Conservation (phyloP, 2,888 invertebrate species). For the Cloeon dipterum region DNA sequence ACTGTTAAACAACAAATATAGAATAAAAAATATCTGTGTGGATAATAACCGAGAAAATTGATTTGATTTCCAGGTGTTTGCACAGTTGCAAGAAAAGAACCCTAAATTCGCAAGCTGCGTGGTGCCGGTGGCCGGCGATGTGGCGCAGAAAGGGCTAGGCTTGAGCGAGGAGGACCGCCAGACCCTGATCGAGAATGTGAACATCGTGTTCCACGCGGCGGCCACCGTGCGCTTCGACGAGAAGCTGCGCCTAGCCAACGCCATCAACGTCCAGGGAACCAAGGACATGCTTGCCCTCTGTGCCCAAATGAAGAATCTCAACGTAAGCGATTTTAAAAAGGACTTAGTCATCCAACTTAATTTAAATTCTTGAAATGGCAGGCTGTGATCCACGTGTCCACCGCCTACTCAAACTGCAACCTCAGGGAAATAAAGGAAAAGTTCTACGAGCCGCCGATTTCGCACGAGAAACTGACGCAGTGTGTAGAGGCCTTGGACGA, state of each 20-base stretch:
- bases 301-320: conserved; percentile 42
- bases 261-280: conserved; percentile 58
- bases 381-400: conserved; percentile 54
- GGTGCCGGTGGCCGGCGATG: conserved; percentile 41
- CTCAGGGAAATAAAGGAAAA: conserved; percentile 34
- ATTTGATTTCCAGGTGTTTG: conserved; percentile 26
- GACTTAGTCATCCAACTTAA: not conserved
- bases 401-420: conserved; percentile 58
- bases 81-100: conserved; percentile 21
- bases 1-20: too few species aligned
- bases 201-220: conserved; percentile 62
- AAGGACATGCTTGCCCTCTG: conserved; percentile 50
- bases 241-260: conserved; percentile 46
- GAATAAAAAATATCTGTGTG: too few species aligned
- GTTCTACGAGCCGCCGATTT: conserved; percentile 32
- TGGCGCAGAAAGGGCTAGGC: conserved; percentile 37
- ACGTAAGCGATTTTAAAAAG: too few species aligned
- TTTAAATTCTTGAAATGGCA: conserved; percentile 14
- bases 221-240: conserved; percentile 84
- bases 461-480: conserved; percentile 23
- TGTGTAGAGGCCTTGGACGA: conserved; percentile 26
- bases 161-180: conserved; percentile 33
- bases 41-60: too few species aligned
- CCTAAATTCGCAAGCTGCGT: conserved; percentile 40
- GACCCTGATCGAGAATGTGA: conserved; percentile 35